Percentiles rank a stretch among this genome's conserved stretches.
Evolutionary conservation across 92 coral and sea anemone species (phyloP).

Genomic region (Virgularia gustaviana): DNA sequence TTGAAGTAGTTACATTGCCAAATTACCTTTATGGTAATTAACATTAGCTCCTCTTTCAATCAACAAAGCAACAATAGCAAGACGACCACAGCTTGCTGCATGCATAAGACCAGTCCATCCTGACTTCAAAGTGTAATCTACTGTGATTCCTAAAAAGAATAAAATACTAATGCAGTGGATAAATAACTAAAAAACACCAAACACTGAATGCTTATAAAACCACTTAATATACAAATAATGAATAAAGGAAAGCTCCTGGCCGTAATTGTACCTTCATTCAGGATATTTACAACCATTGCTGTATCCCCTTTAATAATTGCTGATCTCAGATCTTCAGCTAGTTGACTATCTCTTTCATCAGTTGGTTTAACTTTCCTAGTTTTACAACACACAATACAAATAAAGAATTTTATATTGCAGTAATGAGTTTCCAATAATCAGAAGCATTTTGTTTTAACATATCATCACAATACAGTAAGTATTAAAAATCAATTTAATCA

Average conservation of each 20-base stretch:
- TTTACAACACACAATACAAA: neutral
- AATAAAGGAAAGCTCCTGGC: no score
- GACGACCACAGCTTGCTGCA: constrained; percentile 69
- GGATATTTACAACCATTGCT: constrained; percentile 61
- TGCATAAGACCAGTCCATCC: constrained; percentile 95
- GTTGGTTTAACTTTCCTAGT: neutral
- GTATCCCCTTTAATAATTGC: constrained; percentile 74
- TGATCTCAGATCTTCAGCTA: constrained; percentile 69
- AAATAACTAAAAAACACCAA: neutral
- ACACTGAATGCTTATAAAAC: neutral
- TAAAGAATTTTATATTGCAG: neutral
- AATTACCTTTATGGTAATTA: constrained; percentile 87
- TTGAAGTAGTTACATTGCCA: neutral
- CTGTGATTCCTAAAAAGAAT: constrained; percentile 62
- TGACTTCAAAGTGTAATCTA: constrained; percentile 65
- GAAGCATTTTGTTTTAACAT: neutral
- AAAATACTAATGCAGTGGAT: neutral
- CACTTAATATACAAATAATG: neutral
- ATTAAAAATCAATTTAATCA: no score
- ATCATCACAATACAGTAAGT: no score
- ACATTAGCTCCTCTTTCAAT: constrained; percentile 79
- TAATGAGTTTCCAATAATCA: neutral
- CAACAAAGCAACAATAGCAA: constrained; percentile 60
- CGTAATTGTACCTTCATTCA: constrained; percentile 93
- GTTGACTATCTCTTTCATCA: constrained; percentile 16